A percentile compares a stretch with the other conserved stretches of the same genome.
phyloP scores from a whole-genome alignment of 2,113 vertebrate genomes.

The Kryptolebias marmoratus region DNA sequence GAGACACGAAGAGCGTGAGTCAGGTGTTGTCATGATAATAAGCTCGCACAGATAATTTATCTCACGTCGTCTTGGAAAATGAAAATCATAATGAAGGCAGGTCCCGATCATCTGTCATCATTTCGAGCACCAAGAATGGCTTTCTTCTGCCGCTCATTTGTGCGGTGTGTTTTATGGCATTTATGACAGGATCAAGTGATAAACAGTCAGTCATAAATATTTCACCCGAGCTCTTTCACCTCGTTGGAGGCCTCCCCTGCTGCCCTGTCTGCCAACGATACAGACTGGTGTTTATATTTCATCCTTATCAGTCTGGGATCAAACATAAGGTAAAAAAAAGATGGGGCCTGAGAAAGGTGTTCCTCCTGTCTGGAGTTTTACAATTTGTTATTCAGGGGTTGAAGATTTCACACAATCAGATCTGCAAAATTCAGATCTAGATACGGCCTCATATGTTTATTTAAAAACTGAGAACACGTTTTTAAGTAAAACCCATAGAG shows the following conservation, averaged over 20 bases:
- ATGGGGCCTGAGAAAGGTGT: conserved; percentile 2
- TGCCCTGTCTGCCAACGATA: conserved; percentile 1
- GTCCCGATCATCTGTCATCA: not conserved
- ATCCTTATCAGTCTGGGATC: conserved; percentile 28
- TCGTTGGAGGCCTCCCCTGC: not conserved
- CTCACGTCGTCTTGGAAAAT: not conserved
- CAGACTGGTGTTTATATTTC: conserved; percentile 5
- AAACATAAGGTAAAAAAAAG: not conserved
- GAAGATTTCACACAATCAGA: not conserved
- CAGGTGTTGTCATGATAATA: conserved; percentile 19
- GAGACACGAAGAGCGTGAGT: conserved; percentile 27
- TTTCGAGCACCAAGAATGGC: not conserved
- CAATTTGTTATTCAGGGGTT: not conserved
- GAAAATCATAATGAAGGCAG: not conserved
- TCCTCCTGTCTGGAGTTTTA: not conserved
- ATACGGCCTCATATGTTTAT: too few relatives aligned
- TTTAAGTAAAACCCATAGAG: too few relatives aligned
- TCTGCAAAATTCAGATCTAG: not conserved
- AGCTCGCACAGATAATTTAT: conserved; percentile 5
- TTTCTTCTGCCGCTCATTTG: not conserved
- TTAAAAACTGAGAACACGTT: not conserved
- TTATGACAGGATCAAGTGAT: not conserved
- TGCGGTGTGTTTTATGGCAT: not conserved
- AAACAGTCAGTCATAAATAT: not conserved
- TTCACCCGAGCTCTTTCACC: not conserved